Base-by-base conservation (phyloP, 2,888 invertebrate species). In the Microchrysa polita region DNA sequence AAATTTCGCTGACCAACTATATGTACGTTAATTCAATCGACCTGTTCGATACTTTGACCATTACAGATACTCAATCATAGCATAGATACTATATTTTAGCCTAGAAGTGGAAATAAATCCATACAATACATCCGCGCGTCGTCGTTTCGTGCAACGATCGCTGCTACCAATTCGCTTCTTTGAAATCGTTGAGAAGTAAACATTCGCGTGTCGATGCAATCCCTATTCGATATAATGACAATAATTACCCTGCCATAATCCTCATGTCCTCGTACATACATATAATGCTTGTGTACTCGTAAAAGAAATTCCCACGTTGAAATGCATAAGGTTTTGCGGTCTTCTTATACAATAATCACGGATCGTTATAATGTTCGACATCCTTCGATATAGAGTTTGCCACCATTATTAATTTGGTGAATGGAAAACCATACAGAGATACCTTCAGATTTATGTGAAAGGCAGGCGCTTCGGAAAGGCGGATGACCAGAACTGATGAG, bases 201-300 rank as follows among this genome's bases (percentile, higher is more conserved):
- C 72, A 23, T 72, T 59, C 72, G 27, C 27, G 72, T 72, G 72
- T 42, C 18, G 34, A 23, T 48, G 42, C 23, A 72, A 72, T 72
- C 60, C 60, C 72, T 44, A 44, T 72, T 55, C 48, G 59, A 72
- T 73, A 63, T 73, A 73, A 73, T 73, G 65, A 63, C 63, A 73
- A 73, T 65, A 73, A 73, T 73, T 73, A 27, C 67, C 34, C 1
- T 27, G 27, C 23, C 53, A 73, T 65, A 40, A 55, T 73, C 44
- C 27, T 34, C 63, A 44, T 72, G 40, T 73, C 63, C 60, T 72
- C 44, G 40, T 7, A 44, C n/a, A 23, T 22, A 2, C 10, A 9
- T 12, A 9, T 14, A n/a, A n/a, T n/a, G n/a, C n/a, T n/a, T n/a
- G n/a, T n/a, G n/a, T n/a, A n/a, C n/a, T n/a, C n/a, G 53, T 42